phyloP scores from a whole-genome alignment of 1,140 invertebrate species.

The Druon quercuslanigerum region DNA sequence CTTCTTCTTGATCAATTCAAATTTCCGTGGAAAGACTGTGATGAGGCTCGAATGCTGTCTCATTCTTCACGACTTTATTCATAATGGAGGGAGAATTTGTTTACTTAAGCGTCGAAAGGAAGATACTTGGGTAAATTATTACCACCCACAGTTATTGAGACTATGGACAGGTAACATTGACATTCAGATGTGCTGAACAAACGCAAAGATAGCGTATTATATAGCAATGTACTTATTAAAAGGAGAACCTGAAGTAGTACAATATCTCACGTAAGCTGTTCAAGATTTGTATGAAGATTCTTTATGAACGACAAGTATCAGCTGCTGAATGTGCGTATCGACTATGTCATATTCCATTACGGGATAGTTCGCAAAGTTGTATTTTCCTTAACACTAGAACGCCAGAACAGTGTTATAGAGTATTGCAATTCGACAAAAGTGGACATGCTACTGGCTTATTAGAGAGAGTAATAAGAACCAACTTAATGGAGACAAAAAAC shows the following conservation, averaged over 20 bases:
- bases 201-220: slow-evolving; percentile 66
- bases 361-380: slow-evolving; percentile 56
- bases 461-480: too few relatives aligned
- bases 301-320: slow-evolving; percentile 55
- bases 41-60: slow-evolving; percentile 40
- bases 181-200: slow-evolving; percentile 63
- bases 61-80: slow-evolving; percentile 46
- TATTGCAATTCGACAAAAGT: slow-evolving; percentile 63
- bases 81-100: slow-evolving; percentile 48
- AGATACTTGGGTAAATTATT: slow-evolving; percentile 57
- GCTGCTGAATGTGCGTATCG: slow-evolving; percentile 61
- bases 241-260: slow-evolving; percentile 58
- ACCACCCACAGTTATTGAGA: slow-evolving; percentile 55
- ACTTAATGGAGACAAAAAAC: too few relatives aligned
- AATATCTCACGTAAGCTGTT: slow-evolving; percentile 60
- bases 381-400: slow-evolving; percentile 64
- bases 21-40: slow-evolving; percentile 45
- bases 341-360: slow-evolving; percentile 60
- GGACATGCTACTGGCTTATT: too few relatives aligned
- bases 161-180: slow-evolving; percentile 64
- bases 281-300: slow-evolving; percentile 50
- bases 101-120: slow-evolving; percentile 41
- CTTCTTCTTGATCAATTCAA: too few relatives aligned
- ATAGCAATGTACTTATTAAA: slow-evolving; percentile 69
- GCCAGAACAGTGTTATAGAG: slow-evolving; percentile 61